phyloP scores from a whole-genome alignment of 2,797 vertebrate genomes.

The Muscicapa comitata region DNA sequence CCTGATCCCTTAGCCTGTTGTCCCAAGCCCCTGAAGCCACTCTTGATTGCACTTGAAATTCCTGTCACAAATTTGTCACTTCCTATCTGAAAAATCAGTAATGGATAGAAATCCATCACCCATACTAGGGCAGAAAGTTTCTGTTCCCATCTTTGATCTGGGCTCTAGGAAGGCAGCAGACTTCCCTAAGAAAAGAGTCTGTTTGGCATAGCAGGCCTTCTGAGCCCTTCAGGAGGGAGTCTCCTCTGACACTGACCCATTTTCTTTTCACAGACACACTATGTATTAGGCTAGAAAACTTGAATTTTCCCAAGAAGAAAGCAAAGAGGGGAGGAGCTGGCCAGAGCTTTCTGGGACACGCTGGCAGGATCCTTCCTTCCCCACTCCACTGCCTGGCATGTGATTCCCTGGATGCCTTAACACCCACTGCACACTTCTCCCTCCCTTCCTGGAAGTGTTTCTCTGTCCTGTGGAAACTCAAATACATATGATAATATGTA shows the following conservation, averaged over 20 bases:
- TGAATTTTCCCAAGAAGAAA: neutral
- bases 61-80: neutral
- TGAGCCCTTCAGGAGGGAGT: neutral
- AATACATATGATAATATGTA: neutral
- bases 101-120: neutral
- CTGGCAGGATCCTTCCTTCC: neutral
- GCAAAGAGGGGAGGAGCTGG: neutral
- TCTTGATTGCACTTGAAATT: accelerated
- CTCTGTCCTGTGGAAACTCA: neutral
- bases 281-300: neutral
- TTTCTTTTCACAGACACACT: neutral
- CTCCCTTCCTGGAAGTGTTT: neutral
- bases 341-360: neutral
- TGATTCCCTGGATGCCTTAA: neutral
- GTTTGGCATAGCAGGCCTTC: neutral
- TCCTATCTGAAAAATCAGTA: neutral
- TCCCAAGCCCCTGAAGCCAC: neutral
- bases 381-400: neutral
- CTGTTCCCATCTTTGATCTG: neutral
- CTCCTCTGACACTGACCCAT: neutral
- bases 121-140: neutral
- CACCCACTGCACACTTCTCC: neutral
- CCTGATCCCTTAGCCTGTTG: neutral
- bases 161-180: neutral
- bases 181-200: neutral